A percentile compares a stretch with the other conserved stretches of the same genome.
Evolutionary conservation across 2,797 vertebrate species (phyloP).

Genomic region (Halcyon smyrnensis): DNA sequence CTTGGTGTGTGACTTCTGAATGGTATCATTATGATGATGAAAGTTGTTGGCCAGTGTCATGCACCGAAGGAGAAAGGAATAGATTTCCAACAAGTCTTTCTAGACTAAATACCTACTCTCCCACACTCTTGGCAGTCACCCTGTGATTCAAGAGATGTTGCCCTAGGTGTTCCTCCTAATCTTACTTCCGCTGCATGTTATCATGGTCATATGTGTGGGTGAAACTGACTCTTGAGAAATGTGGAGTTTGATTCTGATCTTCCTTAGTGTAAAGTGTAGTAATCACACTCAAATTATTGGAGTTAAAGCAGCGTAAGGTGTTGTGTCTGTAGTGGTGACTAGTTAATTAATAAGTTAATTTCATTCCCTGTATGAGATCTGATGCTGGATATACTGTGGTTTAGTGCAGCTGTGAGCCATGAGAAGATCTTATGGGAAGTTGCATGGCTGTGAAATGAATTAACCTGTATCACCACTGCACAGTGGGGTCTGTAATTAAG

Average conservation of each 20-base stretch:
- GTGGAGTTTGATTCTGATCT: background rate
- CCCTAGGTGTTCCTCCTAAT: background rate
- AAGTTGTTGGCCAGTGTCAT: background rate
- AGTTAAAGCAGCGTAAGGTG: background rate
- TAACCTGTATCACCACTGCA: conserved; percentile 67
- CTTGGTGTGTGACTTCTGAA: background rate
- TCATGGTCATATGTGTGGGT: background rate
- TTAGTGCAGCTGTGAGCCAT: conserved; percentile 15
- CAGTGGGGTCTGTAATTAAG: conserved; percentile 61
- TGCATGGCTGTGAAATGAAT: conserved; percentile 61
- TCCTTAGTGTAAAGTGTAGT: background rate
- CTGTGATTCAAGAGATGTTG: background rate
- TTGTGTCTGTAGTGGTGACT: background rate
- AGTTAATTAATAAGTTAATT: conserved; percentile 6
- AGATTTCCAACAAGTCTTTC: background rate
- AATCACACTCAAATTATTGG: background rate
- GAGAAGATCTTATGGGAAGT: conserved; percentile 50
- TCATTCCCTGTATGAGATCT: background rate
- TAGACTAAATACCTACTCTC: background rate
- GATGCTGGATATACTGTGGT: background rate
- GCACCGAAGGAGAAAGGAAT: background rate
- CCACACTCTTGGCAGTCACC: rapidly evolving
- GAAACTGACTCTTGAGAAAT: background rate
- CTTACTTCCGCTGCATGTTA: background rate
- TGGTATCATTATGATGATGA: background rate